phyloP scores from a whole-genome alignment of 2,113 vertebrate genomes.

The Parus major region DNA sequence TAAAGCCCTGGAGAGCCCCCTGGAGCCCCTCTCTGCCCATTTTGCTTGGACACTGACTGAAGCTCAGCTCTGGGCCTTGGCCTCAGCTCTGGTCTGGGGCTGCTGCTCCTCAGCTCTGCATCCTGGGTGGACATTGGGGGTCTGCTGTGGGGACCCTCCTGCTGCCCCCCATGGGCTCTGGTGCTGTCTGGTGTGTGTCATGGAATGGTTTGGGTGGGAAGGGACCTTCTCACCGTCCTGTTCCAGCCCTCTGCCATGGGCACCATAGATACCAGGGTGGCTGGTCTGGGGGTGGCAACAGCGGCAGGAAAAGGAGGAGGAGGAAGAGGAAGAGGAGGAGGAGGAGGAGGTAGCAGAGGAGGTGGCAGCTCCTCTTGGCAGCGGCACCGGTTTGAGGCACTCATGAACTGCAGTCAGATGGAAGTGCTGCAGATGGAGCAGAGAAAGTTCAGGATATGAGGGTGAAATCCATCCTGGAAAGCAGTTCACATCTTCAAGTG shows the following conservation, averaged over 20 bases:
- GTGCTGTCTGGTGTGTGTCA: neutral
- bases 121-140: too few species aligned
- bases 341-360: neutral
- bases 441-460: neutral
- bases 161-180: neutral
- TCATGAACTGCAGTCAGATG: neutral
- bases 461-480: neutral
- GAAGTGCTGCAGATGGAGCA: neutral
- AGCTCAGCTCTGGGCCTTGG: neutral
- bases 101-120: neutral
- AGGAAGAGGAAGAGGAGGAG: neutral
- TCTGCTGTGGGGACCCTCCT: neutral
- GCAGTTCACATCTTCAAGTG: accelerated
- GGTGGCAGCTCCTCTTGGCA: neutral
- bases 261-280: neutral
- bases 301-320: neutral
- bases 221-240: neutral
- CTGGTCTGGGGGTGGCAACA: neutral
- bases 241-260: neutral
- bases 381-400: accelerated
- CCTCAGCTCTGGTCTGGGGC: neutral
- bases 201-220: neutral
- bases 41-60: accelerated
- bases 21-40: accelerated
- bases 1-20: neutral